phyloP scores from a whole-genome alignment of 2,797 vertebrate genomes.

The Sibirionetta formosa region DNA sequence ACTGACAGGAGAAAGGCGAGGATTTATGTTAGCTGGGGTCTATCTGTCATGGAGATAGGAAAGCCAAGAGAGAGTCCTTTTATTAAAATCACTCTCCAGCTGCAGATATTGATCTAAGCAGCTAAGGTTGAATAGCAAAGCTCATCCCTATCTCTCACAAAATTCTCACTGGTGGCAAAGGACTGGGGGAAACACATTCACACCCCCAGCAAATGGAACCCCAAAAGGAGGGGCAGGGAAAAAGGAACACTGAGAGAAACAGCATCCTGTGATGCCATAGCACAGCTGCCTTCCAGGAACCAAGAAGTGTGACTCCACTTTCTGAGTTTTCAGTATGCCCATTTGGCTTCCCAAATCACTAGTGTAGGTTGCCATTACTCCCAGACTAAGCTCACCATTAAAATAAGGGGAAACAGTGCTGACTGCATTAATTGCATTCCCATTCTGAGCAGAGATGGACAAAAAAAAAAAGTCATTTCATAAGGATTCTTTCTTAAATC shows the following conservation, averaged over 20 bases:
- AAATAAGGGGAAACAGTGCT: neutral
- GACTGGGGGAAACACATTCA: neutral
- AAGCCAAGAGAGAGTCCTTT: constrained; percentile 59
- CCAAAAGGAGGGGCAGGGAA: neutral
- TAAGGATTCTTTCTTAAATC: neutral
- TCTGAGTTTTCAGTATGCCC: neutral
- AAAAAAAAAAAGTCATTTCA: neutral
- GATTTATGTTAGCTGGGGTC: constrained; percentile 71
- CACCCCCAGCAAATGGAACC: neutral
- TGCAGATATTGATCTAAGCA: constrained; percentile 76
- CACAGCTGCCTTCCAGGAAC: neutral
- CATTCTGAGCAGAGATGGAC: neutral
- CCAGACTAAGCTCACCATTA: neutral
- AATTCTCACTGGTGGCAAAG: neutral
- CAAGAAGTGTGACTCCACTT: neutral
- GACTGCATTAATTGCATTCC: neutral
- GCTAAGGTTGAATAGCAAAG: constrained; percentile 55
- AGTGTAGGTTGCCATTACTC: neutral
- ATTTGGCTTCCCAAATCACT: neutral
- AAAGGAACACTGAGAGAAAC: neutral
- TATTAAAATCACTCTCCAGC: constrained; percentile 71
- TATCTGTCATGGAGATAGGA: constrained; percentile 76
- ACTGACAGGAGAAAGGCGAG: constrained; percentile 70
- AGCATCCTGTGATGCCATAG: fast-evolving
- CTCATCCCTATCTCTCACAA: neutral